Percentiles rank a stretch among this genome's conserved stretches.
phyloP scores from a whole-genome alignment of 2,888 invertebrate species.

The Ypsolopha sequella region DNA sequence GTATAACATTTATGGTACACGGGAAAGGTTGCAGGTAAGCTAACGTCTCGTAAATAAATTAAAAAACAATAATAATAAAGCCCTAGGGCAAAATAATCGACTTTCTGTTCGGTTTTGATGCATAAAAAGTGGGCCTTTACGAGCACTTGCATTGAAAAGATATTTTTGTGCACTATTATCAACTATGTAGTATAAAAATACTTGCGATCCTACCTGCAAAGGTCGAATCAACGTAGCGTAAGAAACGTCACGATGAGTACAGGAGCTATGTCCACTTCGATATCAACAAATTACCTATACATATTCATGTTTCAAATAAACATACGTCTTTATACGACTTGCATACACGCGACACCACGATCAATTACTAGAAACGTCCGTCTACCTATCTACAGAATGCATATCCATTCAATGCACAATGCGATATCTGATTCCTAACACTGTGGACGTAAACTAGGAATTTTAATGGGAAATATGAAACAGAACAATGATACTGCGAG shows the following conservation, averaged over 20 bases:
- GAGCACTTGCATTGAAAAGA: too few relatives aligned
- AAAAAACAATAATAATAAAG: too few relatives aligned
- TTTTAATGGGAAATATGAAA: conserved; percentile 66
- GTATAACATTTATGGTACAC: too few relatives aligned
- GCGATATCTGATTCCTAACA: conserved; percentile 58
- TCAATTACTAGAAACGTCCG: conserved; percentile 37
- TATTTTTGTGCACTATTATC: too few relatives aligned
- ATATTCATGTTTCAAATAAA: background rate
- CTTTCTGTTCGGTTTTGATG: too few relatives aligned
- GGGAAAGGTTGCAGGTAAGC: too few relatives aligned
- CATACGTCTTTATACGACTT: conserved; percentile 14
- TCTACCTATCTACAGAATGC: background rate
- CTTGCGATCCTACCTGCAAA: background rate
- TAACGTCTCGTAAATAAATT: too few relatives aligned
- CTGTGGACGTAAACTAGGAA: conserved; percentile 40
- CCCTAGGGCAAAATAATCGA: too few relatives aligned
- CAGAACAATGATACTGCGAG: conserved; percentile 27
- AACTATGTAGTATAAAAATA: background rate
- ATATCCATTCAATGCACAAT: conserved; percentile 57
- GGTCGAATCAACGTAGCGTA: background rate
- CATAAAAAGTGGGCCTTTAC: too few relatives aligned
- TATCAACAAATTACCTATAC: background rate
- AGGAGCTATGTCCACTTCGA: background rate
- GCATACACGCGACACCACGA: conserved; percentile 34
- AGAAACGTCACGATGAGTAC: background rate